These are phyloP conservation scores for Oreochromis grahami DNA, from an alignment of 2,797 vertebrate genomes.

Conservation along the genomic window DNA sequence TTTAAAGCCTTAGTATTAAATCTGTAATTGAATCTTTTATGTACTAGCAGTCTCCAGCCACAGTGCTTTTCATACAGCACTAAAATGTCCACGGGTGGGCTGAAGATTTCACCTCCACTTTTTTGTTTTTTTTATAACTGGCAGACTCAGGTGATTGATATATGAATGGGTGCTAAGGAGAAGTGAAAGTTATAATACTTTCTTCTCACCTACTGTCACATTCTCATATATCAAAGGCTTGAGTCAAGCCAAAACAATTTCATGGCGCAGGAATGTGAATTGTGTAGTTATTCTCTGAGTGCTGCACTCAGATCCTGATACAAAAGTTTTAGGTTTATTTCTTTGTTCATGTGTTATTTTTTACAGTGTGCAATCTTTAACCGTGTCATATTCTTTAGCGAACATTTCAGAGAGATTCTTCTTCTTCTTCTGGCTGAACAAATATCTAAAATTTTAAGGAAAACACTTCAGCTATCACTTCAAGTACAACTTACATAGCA, in stretches of 20 bases:
- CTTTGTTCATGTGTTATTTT: background rate
- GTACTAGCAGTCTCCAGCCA: background rate
- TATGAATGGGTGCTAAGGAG: slow-evolving; percentile 14
- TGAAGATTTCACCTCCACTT: background rate
- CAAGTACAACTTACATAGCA: background rate
- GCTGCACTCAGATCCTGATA: background rate
- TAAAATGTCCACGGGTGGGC: background rate
- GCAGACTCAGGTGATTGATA: slow-evolving; percentile 18
- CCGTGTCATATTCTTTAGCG: background rate
- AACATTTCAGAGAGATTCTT: background rate
- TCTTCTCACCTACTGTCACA: background rate
- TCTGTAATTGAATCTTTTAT: background rate
- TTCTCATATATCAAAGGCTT: slow-evolving; percentile 8
- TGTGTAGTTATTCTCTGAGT: background rate
- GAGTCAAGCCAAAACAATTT: background rate
- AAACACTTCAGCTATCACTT: background rate
- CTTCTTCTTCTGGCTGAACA: background rate
- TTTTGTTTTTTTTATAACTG: background rate
- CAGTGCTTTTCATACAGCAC: background rate
- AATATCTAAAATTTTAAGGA: background rate
- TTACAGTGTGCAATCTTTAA: background rate
- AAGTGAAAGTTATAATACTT: background rate
- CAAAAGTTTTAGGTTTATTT: background rate
- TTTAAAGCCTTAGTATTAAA: background rate
- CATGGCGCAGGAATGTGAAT: background rate